Conservation (phyloP, 2,797 vertebrate genomes). For the Erpetoichthys calabaricus region DNA sequence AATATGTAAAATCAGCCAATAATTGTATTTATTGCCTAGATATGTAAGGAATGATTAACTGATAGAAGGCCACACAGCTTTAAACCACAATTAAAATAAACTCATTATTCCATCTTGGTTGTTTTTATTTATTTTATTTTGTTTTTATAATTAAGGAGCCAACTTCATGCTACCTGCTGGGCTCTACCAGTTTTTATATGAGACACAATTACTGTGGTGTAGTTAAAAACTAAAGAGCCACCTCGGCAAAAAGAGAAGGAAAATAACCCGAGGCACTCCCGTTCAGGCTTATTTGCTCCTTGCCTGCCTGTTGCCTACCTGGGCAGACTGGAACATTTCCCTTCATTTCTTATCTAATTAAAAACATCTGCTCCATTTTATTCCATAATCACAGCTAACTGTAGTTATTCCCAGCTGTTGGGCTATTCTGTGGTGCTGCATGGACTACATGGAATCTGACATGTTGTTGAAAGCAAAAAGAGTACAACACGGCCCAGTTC, state of each 20-base stretch:
- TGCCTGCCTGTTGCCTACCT: neutral
- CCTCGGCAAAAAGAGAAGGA: constrained; percentile 1
- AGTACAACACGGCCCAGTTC: too few relatives aligned
- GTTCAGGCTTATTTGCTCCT: neutral
- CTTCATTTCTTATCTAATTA: neutral
- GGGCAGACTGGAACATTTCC: neutral
- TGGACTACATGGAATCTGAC: too few relatives aligned
- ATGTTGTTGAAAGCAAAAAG: too few relatives aligned
- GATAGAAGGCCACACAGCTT: too few relatives aligned
- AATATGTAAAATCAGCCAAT: too few relatives aligned
- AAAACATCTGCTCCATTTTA: neutral
- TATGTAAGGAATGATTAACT: too few relatives aligned
- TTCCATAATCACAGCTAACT: neutral
- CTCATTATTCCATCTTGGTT: too few relatives aligned
- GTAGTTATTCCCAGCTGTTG: constrained; percentile 1
- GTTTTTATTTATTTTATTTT: too few relatives aligned
- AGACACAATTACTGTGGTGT: constrained; percentile 1
- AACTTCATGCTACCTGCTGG: constrained; percentile 3
- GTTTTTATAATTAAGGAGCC: too few relatives aligned
- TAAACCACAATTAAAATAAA: too few relatives aligned
- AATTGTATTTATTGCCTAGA: too few relatives aligned
- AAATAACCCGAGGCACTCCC: neutral
- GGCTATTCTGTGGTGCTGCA: too few relatives aligned
- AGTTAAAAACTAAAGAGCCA: constrained; percentile 1
- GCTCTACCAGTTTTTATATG: neutral